These are phyloP conservation scores for Mastomys natalensis DNA, from an alignment of 2,113 vertebrate genomes.

Conservation along the genomic window DNA sequence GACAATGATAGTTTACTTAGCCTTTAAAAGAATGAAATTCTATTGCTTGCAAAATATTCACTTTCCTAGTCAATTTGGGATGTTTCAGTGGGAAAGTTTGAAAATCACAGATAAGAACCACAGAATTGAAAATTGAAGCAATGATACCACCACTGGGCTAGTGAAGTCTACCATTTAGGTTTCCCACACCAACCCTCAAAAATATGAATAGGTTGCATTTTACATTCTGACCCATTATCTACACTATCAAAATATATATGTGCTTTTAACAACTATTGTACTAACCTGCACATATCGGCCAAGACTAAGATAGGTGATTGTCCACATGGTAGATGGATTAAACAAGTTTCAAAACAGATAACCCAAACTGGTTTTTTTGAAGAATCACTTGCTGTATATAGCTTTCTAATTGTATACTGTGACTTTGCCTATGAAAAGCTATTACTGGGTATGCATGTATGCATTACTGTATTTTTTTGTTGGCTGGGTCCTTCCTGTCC, in stretches of 20 bases:
- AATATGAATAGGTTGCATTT: conserved; percentile 16
- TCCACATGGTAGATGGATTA: background rate
- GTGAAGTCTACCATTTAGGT: background rate
- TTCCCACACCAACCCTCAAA: conserved; percentile 18
- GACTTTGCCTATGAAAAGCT: conserved; percentile 21
- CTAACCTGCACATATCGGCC: background rate
- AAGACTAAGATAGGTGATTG: background rate
- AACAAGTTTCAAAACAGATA: background rate
- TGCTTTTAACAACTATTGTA: conserved; percentile 16
- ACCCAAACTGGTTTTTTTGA: background rate
- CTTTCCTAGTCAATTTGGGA: background rate
- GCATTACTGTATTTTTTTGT: background rate
- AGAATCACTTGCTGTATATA: background rate
- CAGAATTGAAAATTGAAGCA: background rate
- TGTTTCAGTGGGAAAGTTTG: conserved; percentile 31
- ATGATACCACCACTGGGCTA: background rate
- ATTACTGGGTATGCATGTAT: background rate
- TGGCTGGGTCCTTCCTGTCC: background rate
- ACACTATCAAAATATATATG: background rate
- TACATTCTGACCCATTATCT: conserved; percentile 24
- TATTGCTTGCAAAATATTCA: conserved; percentile 21
- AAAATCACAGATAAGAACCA: background rate
- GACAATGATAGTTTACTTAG: conserved; percentile 11
- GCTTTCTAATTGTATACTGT: conserved; percentile 34
- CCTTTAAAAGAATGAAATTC: conserved; percentile 2